A percentile compares a stretch with the other conserved stretches of the same genome.
These are phyloP conservation scores for Trisateles emortualis DNA, from an alignment of 2,888 invertebrate genomes.

Conservation along the genomic window DNA sequence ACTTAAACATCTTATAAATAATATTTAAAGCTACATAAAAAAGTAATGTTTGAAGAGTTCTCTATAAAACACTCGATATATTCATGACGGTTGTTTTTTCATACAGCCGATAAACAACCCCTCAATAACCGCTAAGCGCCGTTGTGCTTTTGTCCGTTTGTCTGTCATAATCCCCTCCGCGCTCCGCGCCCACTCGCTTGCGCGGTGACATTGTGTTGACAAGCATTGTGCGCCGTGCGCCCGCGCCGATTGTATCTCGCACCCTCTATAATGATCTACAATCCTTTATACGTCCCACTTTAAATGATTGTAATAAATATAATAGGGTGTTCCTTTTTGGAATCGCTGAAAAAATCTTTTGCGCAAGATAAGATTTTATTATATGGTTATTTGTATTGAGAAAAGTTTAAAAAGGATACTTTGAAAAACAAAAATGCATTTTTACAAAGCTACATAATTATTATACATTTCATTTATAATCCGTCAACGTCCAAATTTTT, in stretches of 20 bases:
- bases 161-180: conserved; percentile 57
- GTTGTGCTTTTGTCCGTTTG: conserved; percentile 66
- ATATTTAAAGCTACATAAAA: not conserved
- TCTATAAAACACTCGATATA: conserved; percentile 25
- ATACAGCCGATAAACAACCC: conserved; percentile 15
- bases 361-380: conserved; percentile 6
- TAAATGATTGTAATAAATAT: conserved; percentile 34
- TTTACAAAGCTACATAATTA: not conserved
- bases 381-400: not conserved
- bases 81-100: conserved; percentile 18
- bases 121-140: conserved; percentile 59
- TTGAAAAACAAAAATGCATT: not conserved
- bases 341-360: conserved; percentile 20
- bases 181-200: conserved; percentile 27
- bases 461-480: conserved; percentile 1
- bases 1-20: not conserved
- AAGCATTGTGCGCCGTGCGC: conserved; percentile 64
- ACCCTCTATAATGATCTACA: conserved; percentile 46
- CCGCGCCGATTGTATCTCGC: conserved; percentile 52
- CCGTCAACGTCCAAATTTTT: not conserved
- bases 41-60: conserved; percentile 7
- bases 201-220: conserved; percentile 70
- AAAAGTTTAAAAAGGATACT: not conserved
- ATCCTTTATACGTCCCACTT: conserved; percentile 45
- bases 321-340: conserved; percentile 20